A percentile compares a stretch with the other conserved stretches of the same genome.
Evolutionary conservation across 2,888 invertebrate species (phyloP).

Genomic region (Eupeodes luniger): DNA sequence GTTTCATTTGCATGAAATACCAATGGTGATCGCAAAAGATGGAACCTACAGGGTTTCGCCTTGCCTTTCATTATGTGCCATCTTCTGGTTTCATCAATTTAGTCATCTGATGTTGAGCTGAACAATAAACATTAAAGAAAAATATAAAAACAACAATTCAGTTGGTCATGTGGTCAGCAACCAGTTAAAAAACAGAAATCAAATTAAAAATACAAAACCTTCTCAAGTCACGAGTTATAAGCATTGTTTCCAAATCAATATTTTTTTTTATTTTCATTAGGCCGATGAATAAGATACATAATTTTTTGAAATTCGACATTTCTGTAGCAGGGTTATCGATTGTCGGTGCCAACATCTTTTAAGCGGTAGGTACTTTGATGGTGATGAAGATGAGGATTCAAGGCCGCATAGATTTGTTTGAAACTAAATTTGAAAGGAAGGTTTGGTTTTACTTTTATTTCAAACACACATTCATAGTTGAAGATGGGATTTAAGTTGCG

Average conservation of each 20-base stretch:
- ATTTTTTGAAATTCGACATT: not conserved
- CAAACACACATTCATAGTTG: not conserved
- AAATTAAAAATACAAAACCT: not conserved
- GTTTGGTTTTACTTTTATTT: not conserved
- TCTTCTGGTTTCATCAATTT: conserved; percentile 27
- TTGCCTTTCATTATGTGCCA: conserved; percentile 24
- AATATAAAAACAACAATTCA: not conserved
- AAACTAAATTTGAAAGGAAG: not conserved
- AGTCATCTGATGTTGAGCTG: conserved; percentile 24
- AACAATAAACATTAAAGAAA: not conserved
- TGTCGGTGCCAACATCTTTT: not conserved
- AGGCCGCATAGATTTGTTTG: not conserved
- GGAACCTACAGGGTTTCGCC: conserved; percentile 5
- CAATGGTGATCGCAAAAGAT: conserved; percentile 20
- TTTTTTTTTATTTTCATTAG: not conserved
- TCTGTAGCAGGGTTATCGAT: conserved; percentile 9
- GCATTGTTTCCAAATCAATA: conserved; percentile 19
- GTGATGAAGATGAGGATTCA: not conserved
- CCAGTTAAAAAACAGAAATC: conserved; percentile 15
- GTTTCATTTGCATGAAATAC: conserved; percentile 29
- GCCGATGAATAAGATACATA: not conserved
- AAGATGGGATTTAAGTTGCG: not conserved
- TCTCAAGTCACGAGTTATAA: conserved; percentile 41
- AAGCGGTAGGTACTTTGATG: conserved; percentile 1
- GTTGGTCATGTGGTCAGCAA: conserved; percentile 40